Evolutionary conservation across 1,140 invertebrate genomes (phyloP).

Genomic region (Drosophila dunni): DNA sequence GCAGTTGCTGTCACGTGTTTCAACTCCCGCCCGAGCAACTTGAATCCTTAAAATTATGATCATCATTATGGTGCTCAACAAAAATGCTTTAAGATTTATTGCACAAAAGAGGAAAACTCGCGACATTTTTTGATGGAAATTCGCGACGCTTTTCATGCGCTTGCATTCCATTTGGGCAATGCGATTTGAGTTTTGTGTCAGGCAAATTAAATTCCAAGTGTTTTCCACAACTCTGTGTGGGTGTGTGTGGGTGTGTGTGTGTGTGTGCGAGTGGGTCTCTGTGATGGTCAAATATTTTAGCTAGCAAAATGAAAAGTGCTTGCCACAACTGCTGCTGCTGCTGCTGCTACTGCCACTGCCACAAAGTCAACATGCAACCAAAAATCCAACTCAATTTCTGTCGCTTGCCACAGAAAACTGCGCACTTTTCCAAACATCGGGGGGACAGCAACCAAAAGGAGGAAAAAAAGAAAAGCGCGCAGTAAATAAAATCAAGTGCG

Average conservation of each 20-base stretch:
- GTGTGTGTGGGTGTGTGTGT: slow-evolving; percentile 21
- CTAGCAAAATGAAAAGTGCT: slow-evolving; percentile 41
- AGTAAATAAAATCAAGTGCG: slow-evolving; percentile 57
- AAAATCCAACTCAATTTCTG: slow-evolving; percentile 17
- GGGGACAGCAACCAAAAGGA: too few relatives aligned
- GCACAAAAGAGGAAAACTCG: slow-evolving; percentile 20
- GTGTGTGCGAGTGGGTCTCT: background rate
- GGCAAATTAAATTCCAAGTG: slow-evolving; percentile 57
- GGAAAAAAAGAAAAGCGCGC: background rate
- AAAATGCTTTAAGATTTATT: slow-evolving; percentile 61
- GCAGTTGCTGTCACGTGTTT: slow-evolving; percentile 20
- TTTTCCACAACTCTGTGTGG: slow-evolving; percentile 5
- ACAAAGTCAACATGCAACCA: slow-evolving; percentile 29
- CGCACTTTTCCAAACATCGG: slow-evolving; percentile 34
- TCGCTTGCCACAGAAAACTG: slow-evolving; percentile 38
- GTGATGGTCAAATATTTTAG: slow-evolving; percentile 45
- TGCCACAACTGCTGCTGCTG: slow-evolving; percentile 7
- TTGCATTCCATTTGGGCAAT: slow-evolving; percentile 30
- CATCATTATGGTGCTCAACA: slow-evolving; percentile 18
- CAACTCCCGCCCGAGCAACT: slow-evolving; percentile 16
- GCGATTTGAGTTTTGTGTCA: slow-evolving; percentile 35
- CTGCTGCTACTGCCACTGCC: slow-evolving; percentile 3
- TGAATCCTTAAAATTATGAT: slow-evolving; percentile 12
- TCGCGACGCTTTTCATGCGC: slow-evolving; percentile 35
- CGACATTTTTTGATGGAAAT: slow-evolving; percentile 60